Evolutionary conservation across 2,797 vertebrate species (phyloP), one percentile per base, ranked within the genome.

Genomic region (Myripristis murdjan): DNA sequence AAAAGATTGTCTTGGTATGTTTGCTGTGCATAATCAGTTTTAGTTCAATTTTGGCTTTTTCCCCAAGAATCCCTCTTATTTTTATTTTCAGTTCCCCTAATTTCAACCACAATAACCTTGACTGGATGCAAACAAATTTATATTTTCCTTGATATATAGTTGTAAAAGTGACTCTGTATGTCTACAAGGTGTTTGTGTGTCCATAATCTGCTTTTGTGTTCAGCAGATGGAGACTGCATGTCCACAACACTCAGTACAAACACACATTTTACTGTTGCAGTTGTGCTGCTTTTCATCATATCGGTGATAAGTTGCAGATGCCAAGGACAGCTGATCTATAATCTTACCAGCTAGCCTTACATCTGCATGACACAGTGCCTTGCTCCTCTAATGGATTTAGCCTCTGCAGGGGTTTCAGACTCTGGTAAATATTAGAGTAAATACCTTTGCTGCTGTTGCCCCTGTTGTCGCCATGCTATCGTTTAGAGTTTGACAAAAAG

Each of bases 281-380:
- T 35, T 12, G 26, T 11, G 46, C 43, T 46, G 55, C 28, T 66
- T 31, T 71, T 64, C 65, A 64, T 77, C 63, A 55, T 31, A 41
- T 33, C 35, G 23, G 12, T 48, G 69, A 64, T 52, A 39, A 53
- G 46, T 3, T 59, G n/a, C 44, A 2, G 0, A 47, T 55, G 56
- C 41, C 14, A 49, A 0, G 56, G 60, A 51, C 70, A 77, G 31
- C 60, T 63, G 52, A 81, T 78, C 53, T 53, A 35, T 64, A 67
- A 72, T 82, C 55, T 51, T 58, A 66, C 7, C 1, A 14, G 44
- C 23, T 3, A 15, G 16, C 22, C 22, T 9, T 15, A 18, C 44
- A 3, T 70, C 71, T 64, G 22, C 8, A 0, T 6, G 16, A 64
- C 61, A 43, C 31, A 8, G 24, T 4, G 23, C 8, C 57, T 23